A percentile compares a stretch with the other conserved stretches of the same genome.
These are phyloP conservation scores for Lepidocolaptes lacrymiger DNA, from an alignment of 2,797 vertebrate genomes.

Conservation along the genomic window DNA sequence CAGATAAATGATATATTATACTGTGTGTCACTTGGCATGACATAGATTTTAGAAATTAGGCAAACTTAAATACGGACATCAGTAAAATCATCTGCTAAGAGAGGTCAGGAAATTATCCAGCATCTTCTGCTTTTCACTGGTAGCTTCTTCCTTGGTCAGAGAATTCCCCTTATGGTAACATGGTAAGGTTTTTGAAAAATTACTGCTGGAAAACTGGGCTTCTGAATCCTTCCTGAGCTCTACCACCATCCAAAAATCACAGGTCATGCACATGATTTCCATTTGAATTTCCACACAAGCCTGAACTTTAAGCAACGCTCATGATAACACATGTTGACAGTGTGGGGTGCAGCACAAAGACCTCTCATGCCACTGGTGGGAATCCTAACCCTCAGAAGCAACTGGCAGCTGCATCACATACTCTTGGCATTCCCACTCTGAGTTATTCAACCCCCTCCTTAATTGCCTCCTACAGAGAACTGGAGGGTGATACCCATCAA, in stretches of 20 bases:
- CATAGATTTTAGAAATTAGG: background rate
- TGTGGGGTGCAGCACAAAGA: background rate
- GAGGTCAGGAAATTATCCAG: background rate
- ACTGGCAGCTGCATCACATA: background rate
- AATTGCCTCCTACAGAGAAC: fast-evolving
- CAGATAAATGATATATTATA: background rate
- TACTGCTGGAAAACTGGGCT: background rate
- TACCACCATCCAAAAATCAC: background rate
- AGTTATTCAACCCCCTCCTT: background rate
- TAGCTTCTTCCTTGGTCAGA: background rate
- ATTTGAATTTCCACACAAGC: background rate
- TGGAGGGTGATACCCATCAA: background rate
- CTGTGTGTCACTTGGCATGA: background rate
- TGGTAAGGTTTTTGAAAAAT: background rate
- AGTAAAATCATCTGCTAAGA: background rate
- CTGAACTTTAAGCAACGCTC: background rate
- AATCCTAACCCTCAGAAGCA: background rate
- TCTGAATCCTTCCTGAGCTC: background rate
- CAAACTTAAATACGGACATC: background rate
- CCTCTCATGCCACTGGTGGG: background rate
- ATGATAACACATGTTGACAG: background rate
- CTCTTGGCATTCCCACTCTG: background rate
- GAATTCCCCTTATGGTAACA: background rate
- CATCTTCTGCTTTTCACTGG: background rate
- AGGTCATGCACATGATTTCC: background rate